A percentile compares a stretch with the other conserved stretches of the same genome.
These are phyloP conservation scores for Chesias legatella DNA, from an alignment of 2,888 invertebrate genomes.

Conservation along the genomic window DNA sequence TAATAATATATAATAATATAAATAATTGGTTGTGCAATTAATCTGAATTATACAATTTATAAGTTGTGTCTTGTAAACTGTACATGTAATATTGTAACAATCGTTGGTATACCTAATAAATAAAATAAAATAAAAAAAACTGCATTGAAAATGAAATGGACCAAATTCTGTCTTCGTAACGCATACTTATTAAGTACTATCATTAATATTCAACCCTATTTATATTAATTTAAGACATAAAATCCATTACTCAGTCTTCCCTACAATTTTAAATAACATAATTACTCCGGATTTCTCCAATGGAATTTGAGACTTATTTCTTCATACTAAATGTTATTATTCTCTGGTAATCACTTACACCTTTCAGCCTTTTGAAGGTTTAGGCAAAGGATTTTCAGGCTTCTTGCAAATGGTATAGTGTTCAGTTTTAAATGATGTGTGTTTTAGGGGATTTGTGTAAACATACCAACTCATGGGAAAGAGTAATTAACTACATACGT, in stretches of 20 bases:
- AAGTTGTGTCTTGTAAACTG: too few species aligned
- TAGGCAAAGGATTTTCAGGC: not conserved
- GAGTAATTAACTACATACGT: conserved; percentile 15
- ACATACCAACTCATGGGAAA: conserved; percentile 15
- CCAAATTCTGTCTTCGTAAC: too few species aligned
- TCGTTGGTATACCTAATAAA: too few species aligned
- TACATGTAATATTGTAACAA: too few species aligned
- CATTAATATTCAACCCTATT: conserved; percentile 10
- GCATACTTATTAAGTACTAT: not conserved
- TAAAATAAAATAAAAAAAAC: too few species aligned
- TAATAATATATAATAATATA: too few species aligned
- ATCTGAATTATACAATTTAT: too few species aligned
- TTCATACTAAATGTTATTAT: conserved; percentile 1
- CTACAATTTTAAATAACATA: conserved; percentile 17
- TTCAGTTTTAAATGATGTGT: not conserved
- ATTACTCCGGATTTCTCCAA: conserved; percentile 9
- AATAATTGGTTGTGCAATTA: too few species aligned
- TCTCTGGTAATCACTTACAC: not conserved
- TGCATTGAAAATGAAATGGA: too few species aligned
- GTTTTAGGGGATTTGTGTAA: conserved; percentile 14
- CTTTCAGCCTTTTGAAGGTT: conserved; percentile 1
- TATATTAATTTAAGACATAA: not conserved
- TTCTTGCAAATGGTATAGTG: not conserved
- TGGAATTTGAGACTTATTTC: conserved; percentile 13
- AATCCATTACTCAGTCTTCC: conserved; percentile 8